Evolutionary conservation across 2,797 vertebrate genomes (phyloP).

Genomic region (Euphonia xanthogaster): DNA sequence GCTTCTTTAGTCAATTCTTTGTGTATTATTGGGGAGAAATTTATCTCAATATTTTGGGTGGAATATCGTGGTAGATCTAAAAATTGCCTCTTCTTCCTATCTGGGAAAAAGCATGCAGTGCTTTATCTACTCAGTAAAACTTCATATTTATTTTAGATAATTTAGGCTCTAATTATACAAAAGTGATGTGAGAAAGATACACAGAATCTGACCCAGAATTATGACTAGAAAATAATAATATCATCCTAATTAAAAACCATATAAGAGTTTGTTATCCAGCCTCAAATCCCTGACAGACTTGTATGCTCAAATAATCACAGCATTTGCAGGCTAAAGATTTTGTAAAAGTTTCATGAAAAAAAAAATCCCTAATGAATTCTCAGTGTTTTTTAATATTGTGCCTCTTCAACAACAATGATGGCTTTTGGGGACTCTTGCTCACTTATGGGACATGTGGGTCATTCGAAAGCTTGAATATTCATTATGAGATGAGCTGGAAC

Average conservation of each 20-base stretch:
- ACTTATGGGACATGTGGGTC: constrained; percentile 58
- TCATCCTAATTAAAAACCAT: constrained; percentile 36
- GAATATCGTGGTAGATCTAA: background rate
- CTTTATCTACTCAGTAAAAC: background rate
- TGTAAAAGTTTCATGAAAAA: constrained; percentile 32
- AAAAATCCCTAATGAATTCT: constrained; percentile 28
- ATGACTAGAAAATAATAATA: constrained; percentile 38
- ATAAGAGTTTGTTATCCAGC: background rate
- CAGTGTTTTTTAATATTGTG: constrained; percentile 49
- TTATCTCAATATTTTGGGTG: background rate
- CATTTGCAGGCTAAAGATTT: constrained; percentile 34
- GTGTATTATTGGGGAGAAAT: background rate
- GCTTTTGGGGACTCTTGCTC: constrained; percentile 44
- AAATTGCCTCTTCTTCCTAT: background rate
- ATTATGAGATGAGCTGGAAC: constrained; percentile 61
- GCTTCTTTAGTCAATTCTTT: background rate
- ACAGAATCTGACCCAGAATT: constrained; percentile 26
- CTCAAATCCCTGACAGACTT: constrained; percentile 34
- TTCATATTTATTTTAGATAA: constrained; percentile 38
- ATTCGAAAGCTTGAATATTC: constrained; percentile 50
- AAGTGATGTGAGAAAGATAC: constrained; percentile 1
- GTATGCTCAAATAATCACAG: background rate
- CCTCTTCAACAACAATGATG: constrained; percentile 3
- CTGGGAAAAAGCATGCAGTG: background rate
- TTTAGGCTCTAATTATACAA: constrained; percentile 24